Percentiles rank a stretch among this genome's conserved stretches.
phyloP scores from a whole-genome alignment of 2,113 vertebrate genomes.

The Petroica traversi region DNA sequence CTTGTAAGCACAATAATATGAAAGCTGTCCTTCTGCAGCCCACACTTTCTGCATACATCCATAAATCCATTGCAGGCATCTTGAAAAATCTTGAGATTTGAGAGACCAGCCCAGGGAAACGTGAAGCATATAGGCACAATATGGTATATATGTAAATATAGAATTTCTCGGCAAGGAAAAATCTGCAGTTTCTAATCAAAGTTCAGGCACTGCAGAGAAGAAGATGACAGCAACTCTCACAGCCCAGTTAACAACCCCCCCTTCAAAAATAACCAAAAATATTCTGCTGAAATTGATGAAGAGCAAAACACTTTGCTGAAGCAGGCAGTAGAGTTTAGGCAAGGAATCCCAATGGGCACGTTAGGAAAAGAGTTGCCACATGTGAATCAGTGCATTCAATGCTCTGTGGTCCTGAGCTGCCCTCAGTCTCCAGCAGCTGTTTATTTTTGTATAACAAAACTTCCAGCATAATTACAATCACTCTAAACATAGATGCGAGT shows the following conservation, averaged over 20 bases:
- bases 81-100: background rate
- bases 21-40: background rate
- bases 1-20: background rate
- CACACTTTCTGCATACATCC: background rate
- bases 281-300: background rate
- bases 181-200: background rate
- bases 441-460: conserved; percentile 32
- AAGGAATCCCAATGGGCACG: background rate
- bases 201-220: background rate
- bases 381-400: background rate
- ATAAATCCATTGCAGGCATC: background rate
- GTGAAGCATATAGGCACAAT: background rate
- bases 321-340: background rate
- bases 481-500: conserved; percentile 8
- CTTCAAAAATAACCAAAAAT: background rate
- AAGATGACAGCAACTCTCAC: background rate
- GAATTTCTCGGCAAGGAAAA: background rate
- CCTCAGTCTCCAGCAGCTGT: background rate
- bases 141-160: background rate
- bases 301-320: background rate
- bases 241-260: background rate
- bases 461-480: conserved; percentile 24
- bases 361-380: background rate
- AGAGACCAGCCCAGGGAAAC: background rate
- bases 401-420: background rate